Percentiles rank a stretch among this genome's conserved stretches.
These are phyloP conservation scores for Zaprionus camerounensis DNA, from an alignment of 1,140 invertebrate genomes.

Conservation along the genomic window DNA sequence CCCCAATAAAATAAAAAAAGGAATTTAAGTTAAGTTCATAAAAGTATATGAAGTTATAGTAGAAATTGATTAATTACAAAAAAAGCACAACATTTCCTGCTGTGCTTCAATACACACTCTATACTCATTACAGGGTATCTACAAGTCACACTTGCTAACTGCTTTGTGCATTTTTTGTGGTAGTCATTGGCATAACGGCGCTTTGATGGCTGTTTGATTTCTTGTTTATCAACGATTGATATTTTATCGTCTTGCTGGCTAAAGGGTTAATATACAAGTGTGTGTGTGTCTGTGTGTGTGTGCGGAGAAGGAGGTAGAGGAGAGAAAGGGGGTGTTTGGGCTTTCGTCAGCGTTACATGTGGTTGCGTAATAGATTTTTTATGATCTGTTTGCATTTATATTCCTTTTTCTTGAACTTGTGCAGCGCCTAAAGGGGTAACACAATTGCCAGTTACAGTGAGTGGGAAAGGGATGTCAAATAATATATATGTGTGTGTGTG, in stretches of 20 bases:
- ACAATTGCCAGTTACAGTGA: slow-evolving; percentile 1
- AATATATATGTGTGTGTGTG: neutral
- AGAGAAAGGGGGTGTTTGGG: slow-evolving; percentile 21
- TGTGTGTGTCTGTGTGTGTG: slow-evolving; percentile 26
- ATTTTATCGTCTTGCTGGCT: slow-evolving; percentile 76
- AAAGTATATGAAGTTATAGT: neutral
- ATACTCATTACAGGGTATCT: slow-evolving; percentile 18
- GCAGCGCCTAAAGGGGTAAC: slow-evolving; percentile 36
- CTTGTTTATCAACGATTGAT: slow-evolving; percentile 80
- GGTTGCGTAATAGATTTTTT: slow-evolving; percentile 82
- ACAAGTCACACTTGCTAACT: neutral
- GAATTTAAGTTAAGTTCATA: too few relatives aligned
- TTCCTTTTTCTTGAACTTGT: slow-evolving; percentile 17
- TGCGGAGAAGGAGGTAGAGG: slow-evolving; percentile 17
- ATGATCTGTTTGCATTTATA: slow-evolving; percentile 74
- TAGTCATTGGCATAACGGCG: slow-evolving; percentile 67
- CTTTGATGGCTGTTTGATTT: slow-evolving; percentile 84
- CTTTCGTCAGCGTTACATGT: slow-evolving; percentile 64
- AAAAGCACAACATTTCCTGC: too few relatives aligned
- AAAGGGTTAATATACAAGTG: neutral
- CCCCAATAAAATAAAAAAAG: too few relatives aligned
- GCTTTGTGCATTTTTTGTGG: neutral
- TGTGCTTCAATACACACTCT: too few relatives aligned
- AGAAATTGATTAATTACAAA: neutral
- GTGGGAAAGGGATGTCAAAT: neutral